Percentiles rank a stretch among this genome's conserved stretches.
Conservation (phyloP, 2,888 invertebrate species). For the Hyposoter didymator region DNA sequence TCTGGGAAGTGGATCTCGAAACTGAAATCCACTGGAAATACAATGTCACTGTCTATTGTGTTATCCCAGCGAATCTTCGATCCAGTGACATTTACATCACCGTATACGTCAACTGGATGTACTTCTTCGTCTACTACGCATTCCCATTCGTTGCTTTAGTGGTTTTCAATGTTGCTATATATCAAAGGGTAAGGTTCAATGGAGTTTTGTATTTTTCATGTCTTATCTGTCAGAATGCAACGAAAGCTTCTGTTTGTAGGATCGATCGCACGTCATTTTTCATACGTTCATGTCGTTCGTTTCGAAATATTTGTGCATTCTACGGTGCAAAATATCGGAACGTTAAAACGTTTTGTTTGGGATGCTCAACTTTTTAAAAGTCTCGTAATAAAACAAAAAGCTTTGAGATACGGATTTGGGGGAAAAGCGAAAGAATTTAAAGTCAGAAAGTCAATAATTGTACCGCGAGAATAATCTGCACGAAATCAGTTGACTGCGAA, state of each 20-base stretch:
- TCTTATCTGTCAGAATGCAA: not conserved
- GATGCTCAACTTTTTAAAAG: not conserved
- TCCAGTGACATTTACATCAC: conserved; percentile 91
- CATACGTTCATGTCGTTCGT: not conserved
- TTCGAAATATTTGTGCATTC: not conserved
- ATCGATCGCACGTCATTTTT: not conserved
- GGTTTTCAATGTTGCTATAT: conserved; percentile 95
- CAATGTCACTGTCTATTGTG: conserved; percentile 89
- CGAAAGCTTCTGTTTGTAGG: not conserved
- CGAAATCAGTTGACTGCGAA: not conserved
- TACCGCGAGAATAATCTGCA: not conserved
- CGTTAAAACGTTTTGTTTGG: not conserved
- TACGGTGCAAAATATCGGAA: not conserved
- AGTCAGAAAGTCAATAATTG: not conserved
- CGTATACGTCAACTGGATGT: conserved; percentile 97
- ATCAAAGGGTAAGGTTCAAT: conserved; percentile 89
- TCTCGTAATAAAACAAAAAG: not conserved
- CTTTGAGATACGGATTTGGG: not conserved
- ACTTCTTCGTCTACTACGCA: conserved; percentile 96
- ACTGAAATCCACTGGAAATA: conserved; percentile 83
- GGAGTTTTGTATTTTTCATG: not conserved
- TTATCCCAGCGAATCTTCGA: conserved; percentile 89
- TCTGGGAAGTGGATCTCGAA: conserved; percentile 88
- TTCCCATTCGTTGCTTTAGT: conserved; percentile 96
- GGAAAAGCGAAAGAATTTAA: not conserved